phyloP scores from a whole-genome alignment of 53 echinoderm and acorn worm genomes.

The Hippasteria phrygiana region DNA sequence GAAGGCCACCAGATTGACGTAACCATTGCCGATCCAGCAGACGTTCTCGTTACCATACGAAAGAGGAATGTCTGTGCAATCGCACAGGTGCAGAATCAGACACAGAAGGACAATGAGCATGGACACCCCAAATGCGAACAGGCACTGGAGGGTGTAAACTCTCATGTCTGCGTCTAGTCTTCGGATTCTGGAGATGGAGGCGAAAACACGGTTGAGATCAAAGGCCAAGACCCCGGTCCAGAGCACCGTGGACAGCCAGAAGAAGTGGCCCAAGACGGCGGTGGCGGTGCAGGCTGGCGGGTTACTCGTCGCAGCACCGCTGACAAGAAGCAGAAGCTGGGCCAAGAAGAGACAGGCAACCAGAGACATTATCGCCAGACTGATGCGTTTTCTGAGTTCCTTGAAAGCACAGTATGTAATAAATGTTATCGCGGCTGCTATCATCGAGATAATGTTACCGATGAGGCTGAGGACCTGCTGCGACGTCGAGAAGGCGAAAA shows the following conservation, averaged over 20 bases:
- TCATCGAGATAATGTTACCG: constrained; percentile 65
- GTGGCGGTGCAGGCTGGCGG: constrained; percentile 52
- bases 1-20: constrained; percentile 67
- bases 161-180: neutral
- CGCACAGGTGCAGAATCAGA: constrained; percentile 65
- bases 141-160: neutral
- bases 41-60: constrained; percentile 49
- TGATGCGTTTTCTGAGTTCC: constrained; percentile 62
- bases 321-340: constrained; percentile 73
- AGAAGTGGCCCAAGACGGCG: constrained; percentile 76
- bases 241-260: constrained; percentile 74
- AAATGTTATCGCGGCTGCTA: constrained; percentile 52
- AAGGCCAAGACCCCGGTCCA: constrained; percentile 81
- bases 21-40: constrained; percentile 71
- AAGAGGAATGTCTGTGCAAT: constrained; percentile 58
- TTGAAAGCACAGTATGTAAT: constrained; percentile 68
- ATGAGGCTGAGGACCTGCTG: constrained; percentile 62
- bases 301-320: constrained; percentile 55
- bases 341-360: constrained; percentile 69
- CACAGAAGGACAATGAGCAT: constrained; percentile 53
- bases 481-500: constrained; percentile 28
- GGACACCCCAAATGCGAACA: constrained; percentile 64
- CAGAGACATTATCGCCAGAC: constrained; percentile 70
- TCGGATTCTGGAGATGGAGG: constrained; percentile 14
- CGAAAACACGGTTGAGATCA: constrained; percentile 67